Evolutionary conservation across 2,113 vertebrate species (phyloP), one percentile per base, ranked within the genome.

Genomic region (Oryzias javanicus): DNA sequence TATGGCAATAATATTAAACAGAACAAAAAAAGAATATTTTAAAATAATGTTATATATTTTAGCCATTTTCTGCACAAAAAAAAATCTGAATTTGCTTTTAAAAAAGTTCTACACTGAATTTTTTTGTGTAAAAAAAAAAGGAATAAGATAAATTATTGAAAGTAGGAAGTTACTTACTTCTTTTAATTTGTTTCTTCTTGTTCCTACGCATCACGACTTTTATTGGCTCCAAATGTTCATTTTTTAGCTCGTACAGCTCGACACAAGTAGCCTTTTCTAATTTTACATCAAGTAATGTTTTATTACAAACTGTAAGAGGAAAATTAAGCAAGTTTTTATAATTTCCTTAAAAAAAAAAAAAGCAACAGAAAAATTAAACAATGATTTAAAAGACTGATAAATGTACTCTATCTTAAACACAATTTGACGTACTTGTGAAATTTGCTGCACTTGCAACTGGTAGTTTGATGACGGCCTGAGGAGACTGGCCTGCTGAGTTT

Each of bases 211-310:
- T 46, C 14, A 67, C 67, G 4, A 80, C 78, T n/a, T 27, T 25
- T 42, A 14, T 17, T 49, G 70, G 55, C 35, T 35, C 67, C 3
- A 35, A 60, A 20, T 71, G 50, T 53, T 57, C 80, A 4, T 88
- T 69, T 57, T 52, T 60, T 35, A 89, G 40, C 49, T 83, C 52
- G 10, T 88, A 86, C 78, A 75, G 88, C 72, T 91, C 86, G 16
- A 77, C 53, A 41, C 89, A 92, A 19, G 16, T 62, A 7, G 0
- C 25, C 5, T n/a, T 56, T 0, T 47, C 18, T 0, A 53, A 1
- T 3, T 42, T 55, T 45, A 19, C 0, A 8, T 67, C 1, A 29
- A 41, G 4, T 25, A 65, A 46, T 0, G 47, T 72, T 41, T 70
- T 29, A 19, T 54, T 41, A 77, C 90, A 91, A 55, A 22, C 89